Evolutionary conservation across 1,140 invertebrate genomes (phyloP).

Genomic region (Caligus rogercresseyi): DNA sequence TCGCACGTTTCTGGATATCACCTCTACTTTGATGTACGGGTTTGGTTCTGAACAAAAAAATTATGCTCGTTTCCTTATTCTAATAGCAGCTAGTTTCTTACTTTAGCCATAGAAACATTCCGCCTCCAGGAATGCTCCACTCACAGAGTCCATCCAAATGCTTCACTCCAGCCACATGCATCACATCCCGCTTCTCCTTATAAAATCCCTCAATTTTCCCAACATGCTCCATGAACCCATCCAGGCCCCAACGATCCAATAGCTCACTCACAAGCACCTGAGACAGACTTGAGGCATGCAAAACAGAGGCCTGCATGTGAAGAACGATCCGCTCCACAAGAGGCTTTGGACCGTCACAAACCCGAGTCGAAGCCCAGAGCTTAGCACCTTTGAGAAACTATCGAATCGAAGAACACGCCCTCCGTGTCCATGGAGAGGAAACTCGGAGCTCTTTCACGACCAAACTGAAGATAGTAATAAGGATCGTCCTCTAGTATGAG

Average conservation of each 20-base stretch:
- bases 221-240: slow-evolving; percentile 42
- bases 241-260: slow-evolving; percentile 40
- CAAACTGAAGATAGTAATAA: slow-evolving; percentile 55
- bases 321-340: slow-evolving; percentile 42
- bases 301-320: slow-evolving; percentile 42
- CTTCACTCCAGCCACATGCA: slow-evolving; percentile 39
- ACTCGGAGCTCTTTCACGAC: slow-evolving; percentile 39
- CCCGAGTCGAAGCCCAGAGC: slow-evolving; percentile 46
- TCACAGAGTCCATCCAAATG: slow-evolving; percentile 44
- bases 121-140: slow-evolving; percentile 45
- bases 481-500: slow-evolving; percentile 63
- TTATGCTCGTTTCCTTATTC: too few relatives aligned
- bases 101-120: slow-evolving; percentile 60
- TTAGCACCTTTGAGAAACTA: slow-evolving; percentile 59
- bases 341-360: slow-evolving; percentile 47
- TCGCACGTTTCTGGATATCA: too few relatives aligned
- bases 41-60: too few relatives aligned
- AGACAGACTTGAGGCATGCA: slow-evolving; percentile 52
- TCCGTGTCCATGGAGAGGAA: slow-evolving; percentile 55
- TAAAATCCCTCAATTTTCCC: slow-evolving; percentile 43
- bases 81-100: too few relatives aligned
- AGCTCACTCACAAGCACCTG: slow-evolving; percentile 48
- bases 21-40: too few relatives aligned
- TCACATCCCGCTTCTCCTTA: slow-evolving; percentile 40
- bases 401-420: slow-evolving; percentile 56